phyloP scores from a whole-genome alignment of 2,888 invertebrate species.

The Hypercompe scribonia region DNA sequence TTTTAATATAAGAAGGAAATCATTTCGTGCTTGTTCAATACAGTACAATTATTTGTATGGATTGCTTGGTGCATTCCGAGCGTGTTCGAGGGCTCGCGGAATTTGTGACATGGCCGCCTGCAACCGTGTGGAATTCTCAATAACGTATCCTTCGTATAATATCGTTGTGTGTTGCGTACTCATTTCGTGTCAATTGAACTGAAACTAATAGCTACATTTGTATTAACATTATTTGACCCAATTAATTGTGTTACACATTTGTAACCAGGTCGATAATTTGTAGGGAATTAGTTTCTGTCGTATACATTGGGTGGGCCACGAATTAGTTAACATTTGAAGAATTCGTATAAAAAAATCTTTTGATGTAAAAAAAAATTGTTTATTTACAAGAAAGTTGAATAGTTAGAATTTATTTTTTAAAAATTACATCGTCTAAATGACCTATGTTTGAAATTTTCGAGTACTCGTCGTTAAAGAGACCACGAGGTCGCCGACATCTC shows the following conservation, averaged over 20 bases:
- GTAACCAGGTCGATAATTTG: not conserved
- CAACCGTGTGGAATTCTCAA: constrained; percentile 15
- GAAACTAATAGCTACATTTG: not conserved
- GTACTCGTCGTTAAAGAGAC: too few relatives aligned
- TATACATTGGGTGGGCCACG: too few relatives aligned
- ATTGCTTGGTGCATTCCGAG: constrained; percentile 19
- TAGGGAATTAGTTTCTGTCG: not conserved
- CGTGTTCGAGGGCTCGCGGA: constrained; percentile 13
- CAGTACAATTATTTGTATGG: constrained; percentile 10
- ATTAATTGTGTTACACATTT: not conserved
- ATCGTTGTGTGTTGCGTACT: not conserved
- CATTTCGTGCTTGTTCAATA: not conserved
- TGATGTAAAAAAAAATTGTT: too few relatives aligned
- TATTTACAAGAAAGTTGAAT: too few relatives aligned
- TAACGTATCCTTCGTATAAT: constrained; percentile 10
- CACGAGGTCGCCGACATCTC: too few relatives aligned
- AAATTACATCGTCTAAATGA: too few relatives aligned
- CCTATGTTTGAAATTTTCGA: too few relatives aligned
- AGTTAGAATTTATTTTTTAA: too few relatives aligned
- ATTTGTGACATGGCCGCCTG: constrained; percentile 17
- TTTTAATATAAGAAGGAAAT: not conserved
- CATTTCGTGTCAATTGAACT: not conserved
- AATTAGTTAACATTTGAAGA: too few relatives aligned
- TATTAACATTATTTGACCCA: not conserved
- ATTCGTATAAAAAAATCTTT: too few relatives aligned